These are phyloP conservation scores for Microtus californicus DNA, from an alignment of 2,797 vertebrate genomes.

Conservation along the genomic window DNA sequence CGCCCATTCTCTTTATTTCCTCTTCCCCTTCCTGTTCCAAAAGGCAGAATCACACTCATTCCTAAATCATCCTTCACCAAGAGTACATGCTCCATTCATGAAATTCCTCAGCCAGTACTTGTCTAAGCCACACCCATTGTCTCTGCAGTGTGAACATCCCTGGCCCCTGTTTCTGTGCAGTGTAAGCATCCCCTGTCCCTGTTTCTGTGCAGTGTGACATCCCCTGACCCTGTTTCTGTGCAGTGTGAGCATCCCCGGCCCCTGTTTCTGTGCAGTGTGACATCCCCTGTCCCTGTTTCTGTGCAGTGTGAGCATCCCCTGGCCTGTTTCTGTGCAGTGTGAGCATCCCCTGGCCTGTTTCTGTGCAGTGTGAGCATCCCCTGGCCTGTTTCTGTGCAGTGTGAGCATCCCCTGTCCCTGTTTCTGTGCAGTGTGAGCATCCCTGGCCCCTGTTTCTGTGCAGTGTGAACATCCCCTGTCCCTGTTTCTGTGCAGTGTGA, in stretches of 20 bases:
- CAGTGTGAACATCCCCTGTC: too few relatives aligned
- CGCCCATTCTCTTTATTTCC: not conserved
- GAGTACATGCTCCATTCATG: too few relatives aligned
- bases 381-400: not conserved
- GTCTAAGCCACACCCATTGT: not conserved
- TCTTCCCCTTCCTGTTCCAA: not conserved
- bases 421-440: not conserved
- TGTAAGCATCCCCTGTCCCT: not conserved
- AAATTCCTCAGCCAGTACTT: not conserved
- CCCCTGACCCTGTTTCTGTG: too few relatives aligned
- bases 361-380: too few relatives aligned
- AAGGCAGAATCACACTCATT: not conserved
- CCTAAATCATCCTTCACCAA: not conserved
- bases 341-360: too few relatives aligned
- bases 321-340: not conserved
- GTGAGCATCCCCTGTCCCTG: not conserved
- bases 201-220: not conserved
- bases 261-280: not conserved
- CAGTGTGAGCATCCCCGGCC: not conserved
- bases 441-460: too few relatives aligned
- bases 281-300: not conserved
- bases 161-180: not conserved
- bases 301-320: not conserved
- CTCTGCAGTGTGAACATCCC: not conserved
- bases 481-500: not conserved